Conservation (phyloP, 1,140 invertebrate genomes). For the Pseudomyrmex concolor region DNA sequence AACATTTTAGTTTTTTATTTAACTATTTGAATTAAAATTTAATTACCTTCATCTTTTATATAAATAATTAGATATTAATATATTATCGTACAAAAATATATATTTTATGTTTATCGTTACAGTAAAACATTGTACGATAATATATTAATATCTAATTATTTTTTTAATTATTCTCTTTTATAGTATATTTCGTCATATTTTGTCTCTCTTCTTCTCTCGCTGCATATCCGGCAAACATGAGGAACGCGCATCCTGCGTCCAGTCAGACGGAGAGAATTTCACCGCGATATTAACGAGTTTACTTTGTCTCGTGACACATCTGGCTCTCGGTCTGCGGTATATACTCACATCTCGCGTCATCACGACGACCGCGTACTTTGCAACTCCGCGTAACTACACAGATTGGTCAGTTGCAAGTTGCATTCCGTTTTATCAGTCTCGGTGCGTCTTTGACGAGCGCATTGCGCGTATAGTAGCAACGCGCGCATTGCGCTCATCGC, state of each 20-base stretch:
- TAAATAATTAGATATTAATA: no score
- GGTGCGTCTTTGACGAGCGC: conserved; percentile 37
- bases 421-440: conserved; percentile 57
- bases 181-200: background rate
- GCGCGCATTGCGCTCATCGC: conserved; percentile 25
- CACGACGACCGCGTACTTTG: conserved; percentile 48
- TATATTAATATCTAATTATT: background rate
- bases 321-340: background rate
- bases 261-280: background rate
- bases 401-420: conserved; percentile 40
- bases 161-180: background rate
- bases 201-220: background rate
- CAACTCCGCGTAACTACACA: background rate
- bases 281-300: background rate
- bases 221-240: background rate
- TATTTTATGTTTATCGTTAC: no score
- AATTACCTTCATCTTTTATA: no score
- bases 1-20: no score
- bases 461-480: background rate
- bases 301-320: background rate
- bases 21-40: no score
- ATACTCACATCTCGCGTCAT: conserved; percentile 22
- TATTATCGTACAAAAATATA: no score
- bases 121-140: no score
- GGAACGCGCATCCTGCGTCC: background rate